phyloP scores from a whole-genome alignment of 2,797 vertebrate genomes.

The Molossus molossus region DNA sequence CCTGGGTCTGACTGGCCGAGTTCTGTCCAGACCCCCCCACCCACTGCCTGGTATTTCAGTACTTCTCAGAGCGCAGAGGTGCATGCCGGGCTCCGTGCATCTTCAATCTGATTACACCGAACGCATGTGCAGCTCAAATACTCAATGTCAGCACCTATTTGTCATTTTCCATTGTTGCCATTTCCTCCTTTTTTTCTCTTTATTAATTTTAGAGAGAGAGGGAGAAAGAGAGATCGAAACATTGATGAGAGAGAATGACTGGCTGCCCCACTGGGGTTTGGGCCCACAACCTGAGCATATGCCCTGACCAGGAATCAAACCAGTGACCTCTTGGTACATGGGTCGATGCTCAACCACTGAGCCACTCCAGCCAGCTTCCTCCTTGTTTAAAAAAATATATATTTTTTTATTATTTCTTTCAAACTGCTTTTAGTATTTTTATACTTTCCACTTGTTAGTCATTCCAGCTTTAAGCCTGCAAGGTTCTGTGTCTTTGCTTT shows the following conservation, averaged over 20 bases:
- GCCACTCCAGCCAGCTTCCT: background rate
- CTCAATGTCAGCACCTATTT: background rate
- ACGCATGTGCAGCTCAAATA: background rate
- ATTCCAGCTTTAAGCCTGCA: background rate
- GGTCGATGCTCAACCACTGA: too few species aligned
- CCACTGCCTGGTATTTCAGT: background rate
- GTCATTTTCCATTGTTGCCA: background rate
- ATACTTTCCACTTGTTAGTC: background rate
- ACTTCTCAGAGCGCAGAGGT: background rate
- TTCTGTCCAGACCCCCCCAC: background rate
- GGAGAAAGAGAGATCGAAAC: too few species aligned
- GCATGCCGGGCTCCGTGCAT: background rate
- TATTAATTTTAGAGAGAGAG: too few species aligned
- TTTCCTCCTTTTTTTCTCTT: background rate
- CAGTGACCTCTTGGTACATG: too few species aligned
- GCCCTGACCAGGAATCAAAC: too few species aligned
- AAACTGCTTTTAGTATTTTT: background rate
- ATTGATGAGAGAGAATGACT: too few species aligned
- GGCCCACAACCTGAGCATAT: too few species aligned
- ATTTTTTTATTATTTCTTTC: background rate
- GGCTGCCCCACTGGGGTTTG: too few species aligned
- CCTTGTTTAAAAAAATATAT: background rate
- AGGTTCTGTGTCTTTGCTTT: background rate
- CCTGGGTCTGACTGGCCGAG: background rate
- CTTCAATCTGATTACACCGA: background rate